These are phyloP conservation scores for Brachionichthys hirsutus DNA, from an alignment of 2,113 vertebrate genomes.

Conservation along the genomic window DNA sequence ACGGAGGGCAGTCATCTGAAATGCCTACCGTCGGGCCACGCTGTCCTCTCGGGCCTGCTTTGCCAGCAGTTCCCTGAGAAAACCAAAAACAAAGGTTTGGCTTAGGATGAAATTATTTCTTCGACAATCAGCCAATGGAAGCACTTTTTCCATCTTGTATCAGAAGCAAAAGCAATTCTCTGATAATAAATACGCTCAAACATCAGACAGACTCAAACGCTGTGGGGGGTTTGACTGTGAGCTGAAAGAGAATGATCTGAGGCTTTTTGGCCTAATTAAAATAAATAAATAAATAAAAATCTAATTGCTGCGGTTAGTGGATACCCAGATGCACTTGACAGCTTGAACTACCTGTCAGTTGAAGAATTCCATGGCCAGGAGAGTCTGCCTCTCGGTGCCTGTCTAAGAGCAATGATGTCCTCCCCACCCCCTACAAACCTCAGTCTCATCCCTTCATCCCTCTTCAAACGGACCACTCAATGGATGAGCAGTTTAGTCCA, in stretches of 20 bases:
- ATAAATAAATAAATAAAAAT: too few species aligned
- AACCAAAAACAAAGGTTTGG: slow-evolving; percentile 45
- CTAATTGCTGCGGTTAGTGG: slow-evolving; percentile 45
- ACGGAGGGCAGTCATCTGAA: background rate
- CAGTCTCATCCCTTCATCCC: slow-evolving; percentile 13
- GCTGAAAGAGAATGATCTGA: slow-evolving; percentile 36
- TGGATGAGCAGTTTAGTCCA: background rate
- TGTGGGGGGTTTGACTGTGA: slow-evolving; percentile 3
- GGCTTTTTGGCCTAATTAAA: slow-evolving; percentile 40
- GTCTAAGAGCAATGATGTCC: slow-evolving; percentile 33
- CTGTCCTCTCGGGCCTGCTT: slow-evolving; percentile 92
- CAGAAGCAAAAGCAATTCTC: slow-evolving; percentile 2
- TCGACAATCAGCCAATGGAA: background rate
- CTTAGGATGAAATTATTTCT: slow-evolving; percentile 27
- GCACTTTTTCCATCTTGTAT: slow-evolving; percentile 10
- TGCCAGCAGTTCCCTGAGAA: slow-evolving; percentile 88
- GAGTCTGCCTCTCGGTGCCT: slow-evolving; percentile 39
- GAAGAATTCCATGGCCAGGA: slow-evolving; percentile 24
- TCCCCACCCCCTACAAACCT: slow-evolving; percentile 19
- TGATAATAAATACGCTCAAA: slow-evolving; percentile 16
- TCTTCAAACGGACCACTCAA: slow-evolving; percentile 8
- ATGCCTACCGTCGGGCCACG: slow-evolving; percentile 89
- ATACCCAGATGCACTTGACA: slow-evolving; percentile 62
- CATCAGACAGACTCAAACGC: slow-evolving; percentile 10
- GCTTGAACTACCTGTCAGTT: slow-evolving; percentile 61